Conservation (phyloP, 2,888 invertebrate genomes). For the Spodoptera picta region DNA sequence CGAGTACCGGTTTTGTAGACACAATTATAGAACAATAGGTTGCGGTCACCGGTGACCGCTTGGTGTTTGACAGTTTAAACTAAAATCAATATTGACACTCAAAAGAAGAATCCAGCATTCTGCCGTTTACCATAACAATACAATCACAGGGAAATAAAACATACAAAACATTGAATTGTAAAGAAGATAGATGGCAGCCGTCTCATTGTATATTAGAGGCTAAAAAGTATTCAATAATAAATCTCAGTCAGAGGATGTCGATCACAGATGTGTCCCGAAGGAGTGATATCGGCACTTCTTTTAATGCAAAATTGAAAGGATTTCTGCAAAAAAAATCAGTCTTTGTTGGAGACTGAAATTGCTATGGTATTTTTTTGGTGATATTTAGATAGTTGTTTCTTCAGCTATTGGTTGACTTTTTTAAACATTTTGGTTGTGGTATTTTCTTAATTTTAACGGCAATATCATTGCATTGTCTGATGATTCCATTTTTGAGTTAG, state of each 20-base stretch:
- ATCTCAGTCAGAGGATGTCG: conserved; percentile 77
- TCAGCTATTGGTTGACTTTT: too few species aligned
- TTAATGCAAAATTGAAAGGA: conserved; percentile 73
- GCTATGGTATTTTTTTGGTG: background rate
- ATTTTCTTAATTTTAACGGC: too few species aligned
- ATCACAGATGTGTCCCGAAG: conserved; percentile 81
- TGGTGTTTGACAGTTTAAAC: too few species aligned
- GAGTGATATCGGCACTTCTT: conserved; percentile 73
- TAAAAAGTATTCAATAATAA: conserved; percentile 85
- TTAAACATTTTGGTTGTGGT: too few species aligned
- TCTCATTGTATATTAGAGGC: conserved; percentile 71
- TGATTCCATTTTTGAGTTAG: too few species aligned
- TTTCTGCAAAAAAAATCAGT: conserved; percentile 40
- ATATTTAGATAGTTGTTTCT: background rate
- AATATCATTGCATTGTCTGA: too few species aligned
- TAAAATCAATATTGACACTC: conserved; percentile 12
- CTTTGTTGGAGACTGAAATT: conserved; percentile 17
- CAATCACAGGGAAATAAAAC: conserved; percentile 45
- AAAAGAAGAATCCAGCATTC: conserved; percentile 19
- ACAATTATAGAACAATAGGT: too few species aligned
- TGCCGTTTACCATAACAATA: conserved; percentile 53
- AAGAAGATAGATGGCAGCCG: conserved; percentile 78
- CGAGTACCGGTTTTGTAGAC: too few species aligned
- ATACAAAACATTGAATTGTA: conserved; percentile 60
- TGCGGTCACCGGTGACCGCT: too few species aligned